Conservation (phyloP, 2,888 invertebrate genomes). For the Eupithecia subumbrata region DNA sequence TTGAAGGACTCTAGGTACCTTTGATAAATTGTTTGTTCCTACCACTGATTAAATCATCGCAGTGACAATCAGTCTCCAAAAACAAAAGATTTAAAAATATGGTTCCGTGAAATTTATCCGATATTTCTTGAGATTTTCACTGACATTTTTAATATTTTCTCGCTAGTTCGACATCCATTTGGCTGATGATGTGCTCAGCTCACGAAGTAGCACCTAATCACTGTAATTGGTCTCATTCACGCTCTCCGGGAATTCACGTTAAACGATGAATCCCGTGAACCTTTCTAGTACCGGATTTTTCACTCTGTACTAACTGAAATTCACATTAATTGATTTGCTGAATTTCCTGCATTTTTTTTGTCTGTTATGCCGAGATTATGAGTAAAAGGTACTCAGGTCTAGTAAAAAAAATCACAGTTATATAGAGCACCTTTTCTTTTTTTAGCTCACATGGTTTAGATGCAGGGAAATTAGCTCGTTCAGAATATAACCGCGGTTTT, state of each 20-base stretch:
- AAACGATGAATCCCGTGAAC: constrained; percentile 28
- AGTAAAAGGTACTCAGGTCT: background rate
- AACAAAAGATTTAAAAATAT: background rate
- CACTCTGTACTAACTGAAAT: constrained; percentile 26
- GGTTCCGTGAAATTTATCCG: background rate
- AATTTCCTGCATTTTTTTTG: background rate
- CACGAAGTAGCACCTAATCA: constrained; percentile 39
- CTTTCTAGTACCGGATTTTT: constrained; percentile 19
- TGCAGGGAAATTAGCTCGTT: too few relatives aligned
- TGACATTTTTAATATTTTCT: constrained; percentile 12
- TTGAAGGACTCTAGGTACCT: background rate
- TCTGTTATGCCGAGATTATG: background rate
- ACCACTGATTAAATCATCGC: background rate
- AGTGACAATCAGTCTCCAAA: background rate
- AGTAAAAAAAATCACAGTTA: background rate
- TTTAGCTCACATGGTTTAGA: background rate
- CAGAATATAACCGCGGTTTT: too few relatives aligned
- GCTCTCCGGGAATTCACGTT: constrained; percentile 25
- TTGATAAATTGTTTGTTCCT: background rate
- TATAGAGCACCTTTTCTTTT: background rate
- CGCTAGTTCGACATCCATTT: constrained; percentile 24
- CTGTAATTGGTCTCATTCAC: constrained; percentile 35
- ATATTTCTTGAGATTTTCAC: constrained; percentile 3
- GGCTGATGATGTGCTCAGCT: constrained; percentile 37
- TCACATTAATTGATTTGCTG: background rate